Evolutionary conservation across 2,888 invertebrate genomes (phyloP).

Genomic region (Polyploca ridens): DNA sequence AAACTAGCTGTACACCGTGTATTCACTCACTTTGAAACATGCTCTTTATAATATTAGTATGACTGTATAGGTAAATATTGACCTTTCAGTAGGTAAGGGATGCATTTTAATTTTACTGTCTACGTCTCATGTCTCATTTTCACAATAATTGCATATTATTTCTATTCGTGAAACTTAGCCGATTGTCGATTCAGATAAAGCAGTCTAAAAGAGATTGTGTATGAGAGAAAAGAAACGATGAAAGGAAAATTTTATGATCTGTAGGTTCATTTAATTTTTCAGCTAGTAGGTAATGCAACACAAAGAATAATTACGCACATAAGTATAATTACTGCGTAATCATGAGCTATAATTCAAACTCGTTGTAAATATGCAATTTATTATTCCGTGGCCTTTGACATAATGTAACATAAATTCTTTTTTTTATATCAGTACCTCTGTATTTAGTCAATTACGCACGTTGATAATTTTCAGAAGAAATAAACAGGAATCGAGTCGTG

Average conservation of each 20-base stretch:
- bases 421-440: not conserved
- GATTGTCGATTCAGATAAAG: not conserved
- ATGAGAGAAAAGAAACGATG: not conserved
- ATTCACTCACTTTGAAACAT: too few species aligned
- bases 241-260: not conserved
- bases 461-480: not conserved
- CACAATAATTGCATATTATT: too few species aligned
- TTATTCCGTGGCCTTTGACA: not conserved
- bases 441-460: not conserved
- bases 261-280: too few species aligned
- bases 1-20: too few species aligned
- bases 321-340: not conserved
- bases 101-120: too few species aligned
- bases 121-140: too few species aligned
- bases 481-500: not conserved
- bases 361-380: slow-evolving; percentile 2
- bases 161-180: too few species aligned
- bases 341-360: not conserved
- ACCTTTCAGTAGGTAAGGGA: too few species aligned
- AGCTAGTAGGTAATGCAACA: too few species aligned
- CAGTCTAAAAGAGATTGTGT: not conserved
- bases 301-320: not conserved
- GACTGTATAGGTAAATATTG: too few species aligned
- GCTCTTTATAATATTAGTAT: too few species aligned
- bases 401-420: slow-evolving; percentile 1